These are phyloP conservation scores for Cyanoliseus patagonus DNA, from an alignment of 2,113 vertebrate genomes.

Conservation along the genomic window DNA sequence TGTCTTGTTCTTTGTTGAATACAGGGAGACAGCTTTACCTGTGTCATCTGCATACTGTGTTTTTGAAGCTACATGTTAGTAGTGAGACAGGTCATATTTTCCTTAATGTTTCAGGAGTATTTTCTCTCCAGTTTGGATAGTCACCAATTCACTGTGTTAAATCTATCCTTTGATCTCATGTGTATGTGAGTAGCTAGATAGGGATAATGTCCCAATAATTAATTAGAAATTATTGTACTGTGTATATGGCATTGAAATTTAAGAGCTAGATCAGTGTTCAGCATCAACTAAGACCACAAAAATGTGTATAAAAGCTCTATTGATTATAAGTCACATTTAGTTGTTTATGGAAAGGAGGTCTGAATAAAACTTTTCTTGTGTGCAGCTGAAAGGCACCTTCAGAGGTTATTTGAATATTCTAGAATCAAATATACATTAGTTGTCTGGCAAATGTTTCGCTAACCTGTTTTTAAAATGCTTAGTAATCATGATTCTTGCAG, in stretches of 20 bases:
- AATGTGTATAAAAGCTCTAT: background rate
- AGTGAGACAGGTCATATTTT: background rate
- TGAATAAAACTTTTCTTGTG: background rate
- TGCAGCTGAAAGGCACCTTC: background rate
- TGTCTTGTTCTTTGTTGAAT: background rate
- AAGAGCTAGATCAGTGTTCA: background rate
- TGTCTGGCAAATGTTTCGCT: background rate
- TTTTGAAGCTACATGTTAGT: background rate
- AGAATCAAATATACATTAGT: background rate
- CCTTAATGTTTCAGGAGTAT: background rate
- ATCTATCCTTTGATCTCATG: background rate
- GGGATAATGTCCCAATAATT: background rate
- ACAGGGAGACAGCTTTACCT: background rate
- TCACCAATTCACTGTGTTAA: background rate
- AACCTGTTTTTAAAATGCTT: background rate
- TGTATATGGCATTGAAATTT: background rate
- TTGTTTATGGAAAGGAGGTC: background rate
- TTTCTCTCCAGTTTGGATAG: background rate
- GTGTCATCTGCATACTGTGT: background rate
- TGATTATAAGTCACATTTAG: background rate
- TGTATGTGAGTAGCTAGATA: background rate
- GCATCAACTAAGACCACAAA: background rate
- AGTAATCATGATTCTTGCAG: background rate
- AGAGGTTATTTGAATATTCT: background rate
- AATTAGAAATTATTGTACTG: background rate